A percentile compares a stretch with the other conserved stretches of the same genome.
Conservation (phyloP, 2,797 vertebrate species). For the Dallia pectoralis region DNA sequence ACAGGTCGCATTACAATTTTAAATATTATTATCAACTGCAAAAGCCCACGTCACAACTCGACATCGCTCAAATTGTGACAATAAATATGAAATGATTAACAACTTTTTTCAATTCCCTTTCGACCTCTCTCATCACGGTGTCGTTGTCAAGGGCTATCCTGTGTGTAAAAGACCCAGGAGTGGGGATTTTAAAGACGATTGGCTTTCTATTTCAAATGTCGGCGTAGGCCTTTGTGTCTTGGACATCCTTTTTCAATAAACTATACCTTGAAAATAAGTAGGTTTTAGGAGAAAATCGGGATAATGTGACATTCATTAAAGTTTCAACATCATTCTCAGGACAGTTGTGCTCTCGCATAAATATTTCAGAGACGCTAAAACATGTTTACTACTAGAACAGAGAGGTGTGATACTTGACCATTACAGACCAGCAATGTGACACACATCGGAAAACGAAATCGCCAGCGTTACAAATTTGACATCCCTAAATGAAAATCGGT, state of each 20-base stretch:
- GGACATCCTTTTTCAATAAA: neutral
- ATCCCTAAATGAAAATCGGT: neutral
- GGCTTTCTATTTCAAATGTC: neutral
- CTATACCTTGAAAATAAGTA: neutral
- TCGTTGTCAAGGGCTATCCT: too few relatives aligned
- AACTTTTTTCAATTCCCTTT: too few relatives aligned
- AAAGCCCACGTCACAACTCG: too few relatives aligned
- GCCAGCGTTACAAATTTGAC: neutral
- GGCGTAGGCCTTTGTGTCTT: neutral
- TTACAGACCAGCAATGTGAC: neutral
- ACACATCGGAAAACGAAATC: neutral
- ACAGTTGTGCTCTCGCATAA: neutral
- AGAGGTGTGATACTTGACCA: neutral
- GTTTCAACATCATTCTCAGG: neutral
- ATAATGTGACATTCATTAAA: neutral
- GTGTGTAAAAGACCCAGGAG: too few relatives aligned
- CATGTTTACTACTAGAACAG: neutral
- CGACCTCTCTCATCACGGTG: too few relatives aligned
- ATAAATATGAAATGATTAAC: too few relatives aligned
- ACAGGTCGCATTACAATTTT: too few relatives aligned
- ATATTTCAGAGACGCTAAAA: constrained; percentile 7
- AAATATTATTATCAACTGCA: too few relatives aligned
- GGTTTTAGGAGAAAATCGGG: neutral
- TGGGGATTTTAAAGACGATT: neutral
- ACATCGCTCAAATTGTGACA: too few relatives aligned